phyloP scores from a whole-genome alignment of 2,113 vertebrate species.

The Scopus umbretta region DNA sequence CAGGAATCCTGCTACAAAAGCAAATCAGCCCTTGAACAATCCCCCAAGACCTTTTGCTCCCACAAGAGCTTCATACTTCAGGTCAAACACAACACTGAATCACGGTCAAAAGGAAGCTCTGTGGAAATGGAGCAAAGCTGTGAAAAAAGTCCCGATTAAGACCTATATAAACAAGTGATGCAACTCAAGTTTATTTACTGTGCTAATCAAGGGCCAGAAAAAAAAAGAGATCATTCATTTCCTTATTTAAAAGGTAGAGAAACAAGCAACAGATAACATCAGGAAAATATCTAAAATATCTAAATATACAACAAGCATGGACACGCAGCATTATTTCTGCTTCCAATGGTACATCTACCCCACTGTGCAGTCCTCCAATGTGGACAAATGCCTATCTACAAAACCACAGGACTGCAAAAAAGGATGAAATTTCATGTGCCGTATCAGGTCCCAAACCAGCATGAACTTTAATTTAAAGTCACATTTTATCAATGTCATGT shows the following conservation, averaged over 20 bases:
- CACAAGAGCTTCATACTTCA: neutral
- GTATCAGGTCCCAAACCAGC: neutral
- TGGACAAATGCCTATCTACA: neutral
- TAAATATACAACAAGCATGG: neutral
- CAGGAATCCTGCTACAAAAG: conserved; percentile 31
- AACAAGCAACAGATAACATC: neutral
- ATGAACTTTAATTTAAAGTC: neutral
- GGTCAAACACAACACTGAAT: neutral
- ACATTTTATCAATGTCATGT: neutral
- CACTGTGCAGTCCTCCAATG: neutral
- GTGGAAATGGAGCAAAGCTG: neutral
- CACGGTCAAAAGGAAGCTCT: neutral
- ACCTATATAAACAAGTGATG: neutral
- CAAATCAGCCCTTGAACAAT: neutral
- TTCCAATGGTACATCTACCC: neutral
- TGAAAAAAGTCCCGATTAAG: neutral
- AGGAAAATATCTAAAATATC: neutral
- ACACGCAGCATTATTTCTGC: neutral
- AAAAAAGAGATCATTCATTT: neutral
- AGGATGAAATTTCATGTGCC: neutral
- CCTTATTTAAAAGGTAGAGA: neutral
- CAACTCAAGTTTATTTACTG: neutral
- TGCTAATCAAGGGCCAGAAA: neutral
- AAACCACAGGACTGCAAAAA: neutral
- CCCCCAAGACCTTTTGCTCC: neutral